phyloP scores from a whole-genome alignment of 2,888 invertebrate genomes.

The Diplolepis rosae region DNA sequence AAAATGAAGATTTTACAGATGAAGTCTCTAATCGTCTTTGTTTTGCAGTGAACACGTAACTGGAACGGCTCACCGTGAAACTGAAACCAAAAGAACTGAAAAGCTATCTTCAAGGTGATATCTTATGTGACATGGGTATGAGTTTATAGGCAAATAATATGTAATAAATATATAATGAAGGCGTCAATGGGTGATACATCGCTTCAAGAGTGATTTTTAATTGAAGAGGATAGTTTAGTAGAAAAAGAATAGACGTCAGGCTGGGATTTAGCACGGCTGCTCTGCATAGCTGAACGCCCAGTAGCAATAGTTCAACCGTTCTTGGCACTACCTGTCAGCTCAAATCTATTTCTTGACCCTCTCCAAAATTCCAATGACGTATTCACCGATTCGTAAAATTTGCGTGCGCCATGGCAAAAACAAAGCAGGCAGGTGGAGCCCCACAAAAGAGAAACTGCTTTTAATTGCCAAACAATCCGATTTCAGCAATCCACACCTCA shows the following conservation, averaged over 20 bases:
- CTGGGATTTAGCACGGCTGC: background rate
- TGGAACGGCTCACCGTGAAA: too few species aligned
- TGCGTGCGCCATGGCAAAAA: slow-evolving; percentile 61
- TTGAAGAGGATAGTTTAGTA: background rate
- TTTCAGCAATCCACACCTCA: slow-evolving; percentile 65
- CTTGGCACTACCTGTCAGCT: slow-evolving; percentile 43
- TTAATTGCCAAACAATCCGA: slow-evolving; percentile 71
- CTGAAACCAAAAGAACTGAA: too few species aligned
- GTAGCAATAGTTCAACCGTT: slow-evolving; percentile 13
- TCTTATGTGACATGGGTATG: too few species aligned
- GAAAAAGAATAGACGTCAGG: background rate
- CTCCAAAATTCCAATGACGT: slow-evolving; percentile 57
- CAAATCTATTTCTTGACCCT: slow-evolving; percentile 41
- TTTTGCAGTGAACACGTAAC: too few species aligned
- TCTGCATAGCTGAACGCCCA: background rate
- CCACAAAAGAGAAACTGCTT: slow-evolving; percentile 64
- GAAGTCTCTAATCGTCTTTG: too few species aligned
- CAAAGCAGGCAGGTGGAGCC: slow-evolving; percentile 68
- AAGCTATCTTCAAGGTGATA: too few species aligned
- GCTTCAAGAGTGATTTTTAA: too few species aligned
- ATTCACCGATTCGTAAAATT: slow-evolving; percentile 65
- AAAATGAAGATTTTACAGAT: too few species aligned
- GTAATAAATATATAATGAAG: too few species aligned
- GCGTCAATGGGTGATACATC: too few species aligned
- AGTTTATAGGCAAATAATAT: too few species aligned